Evolutionary conservation across 1,140 invertebrate genomes (phyloP), one percentile per base, ranked within the genome.

Genomic region (Drosophila pruinosa): DNA sequence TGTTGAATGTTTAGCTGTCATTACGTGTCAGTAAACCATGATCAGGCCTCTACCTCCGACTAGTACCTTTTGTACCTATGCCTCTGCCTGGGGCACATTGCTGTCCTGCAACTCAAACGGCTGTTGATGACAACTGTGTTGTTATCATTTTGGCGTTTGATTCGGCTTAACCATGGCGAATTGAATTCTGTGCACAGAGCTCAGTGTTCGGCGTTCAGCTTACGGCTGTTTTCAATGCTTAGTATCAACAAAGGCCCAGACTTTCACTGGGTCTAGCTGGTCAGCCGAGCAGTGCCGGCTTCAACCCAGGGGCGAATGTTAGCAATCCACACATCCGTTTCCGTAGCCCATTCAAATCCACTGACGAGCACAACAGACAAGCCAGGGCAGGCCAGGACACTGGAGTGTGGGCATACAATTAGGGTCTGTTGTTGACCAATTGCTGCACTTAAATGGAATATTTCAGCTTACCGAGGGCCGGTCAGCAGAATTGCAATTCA

Each of bases 21-120:
- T 88, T 88, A 88, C 57, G 82, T 88, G 82, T 88, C 82, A 76
- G 75, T 88, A 75, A 88, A 78, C 82, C 82, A 64, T 75, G 82
- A 86, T 88, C 78, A 67, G 68, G 43, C 52, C 34, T 62, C 39
- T 24, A 6, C n/a, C 48, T 24, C 17, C 14, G 17, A 0, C 6
- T 17, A 17, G 15, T 45, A 5, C n/a, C 56, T 12, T 12, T 45
- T n/a, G 6, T 26, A 5, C 48, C 15, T 17, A 17, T 21, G 10
- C 3, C 24, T 48, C 39, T 21, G 41, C 19, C 17, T 31, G 6
- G 24, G 31, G 63, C 67, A 62, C 72, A 75, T 34, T 67, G 52
- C 57, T 61, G 45, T 67, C 79, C 47, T 57, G 68, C 43, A 26
- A 57, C 15, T 57, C 10, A 15, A 52, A 8, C 47, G 26, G 24